Evolutionary conservation across 1,140 invertebrate species (phyloP), one percentile per base, ranked within the genome.

Genomic region (Ceratina australensis): DNA sequence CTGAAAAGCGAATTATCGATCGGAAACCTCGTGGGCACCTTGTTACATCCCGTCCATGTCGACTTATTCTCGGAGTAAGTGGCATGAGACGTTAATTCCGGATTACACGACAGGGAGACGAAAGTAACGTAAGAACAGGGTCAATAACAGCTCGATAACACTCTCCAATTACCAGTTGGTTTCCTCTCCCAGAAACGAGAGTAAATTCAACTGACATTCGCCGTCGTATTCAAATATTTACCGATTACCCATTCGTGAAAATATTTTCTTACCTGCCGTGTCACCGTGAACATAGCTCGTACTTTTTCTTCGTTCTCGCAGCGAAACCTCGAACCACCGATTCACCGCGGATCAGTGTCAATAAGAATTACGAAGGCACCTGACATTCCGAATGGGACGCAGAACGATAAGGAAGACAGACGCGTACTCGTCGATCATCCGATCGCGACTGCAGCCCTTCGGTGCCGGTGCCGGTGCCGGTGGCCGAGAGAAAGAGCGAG

Each of bases 371-470:
- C 22, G 20, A 71, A 15, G 42, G 5, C 67, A 79, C 65, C 28
- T 68, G 18, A 42, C 63, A 78, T 72, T 33, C 33, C 80, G 69
- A 28, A 20, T 59, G 52, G n/a, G 26, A 57, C 74, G 47, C 49
- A 61, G 57, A 54, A 71, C 59, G 5, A 42, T 8, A 42, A 42
- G 7, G 33, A 42, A 42, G 33, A 42, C 20, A 72, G 77, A 84
- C 15, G 59, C 63, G 67, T 66, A 72, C 82, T 64, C 82, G 63
- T 64, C 67, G 82, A 83, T 82, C 81, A 83, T 76, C 61, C 56
- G 82, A 79, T 86, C 84, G 73, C 85, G 69, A 86, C 84, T 83
- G 84, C 81, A 80, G 80, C 72, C 72, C 75, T 83, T 83, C 72
- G 47, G 50, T 75, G 76, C 76, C 71, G 66, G 71, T 78, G 68